Evolutionary conservation across 1,140 invertebrate genomes (phyloP), one percentile per base, ranked within the genome.

Genomic region (Ladona fulva): DNA sequence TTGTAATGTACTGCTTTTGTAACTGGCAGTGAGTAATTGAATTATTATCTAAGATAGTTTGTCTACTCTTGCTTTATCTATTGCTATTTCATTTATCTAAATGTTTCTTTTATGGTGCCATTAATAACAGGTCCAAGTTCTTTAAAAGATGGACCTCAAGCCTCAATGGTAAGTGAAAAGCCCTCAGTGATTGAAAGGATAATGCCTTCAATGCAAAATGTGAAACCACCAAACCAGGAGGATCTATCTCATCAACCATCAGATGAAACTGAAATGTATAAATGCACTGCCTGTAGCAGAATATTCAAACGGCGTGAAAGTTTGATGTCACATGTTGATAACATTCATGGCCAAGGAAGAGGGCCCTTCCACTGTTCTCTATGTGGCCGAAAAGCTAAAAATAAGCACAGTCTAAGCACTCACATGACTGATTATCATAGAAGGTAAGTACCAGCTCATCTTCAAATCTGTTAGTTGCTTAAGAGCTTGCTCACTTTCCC

Each of bases 381-480:
- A 42, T 81, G 81, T 79, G 78, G 78, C 78, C 81, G 81, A 76
- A 75, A 81, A 29, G 78, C 79, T 75, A 81, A 81, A 77, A 81
- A 80, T 80, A 76, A 79, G 78, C 79, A 80, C 79, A 80, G 81
- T 78, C 78, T 81, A 22, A 78, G 77, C 66, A 79, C 79, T 73
- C 81, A 81, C 77, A 78, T 81, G 76, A 76, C 79, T 79, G 79
- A 80, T 66, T 66, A 66, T 66, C 52, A 66, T 66, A 66, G 52
- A 66, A 66, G 52, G 52, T 66, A 66, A 66, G 52, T 5, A 8
- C 8, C 29, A 37, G n/a, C n/a, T n/a, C n/a, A n/a, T n/a, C n/a
- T n/a, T n/a, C n/a, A n/a, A n/a, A n/a, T n/a, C n/a, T n/a, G n/a
- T n/a, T n/a, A n/a, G n/a, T n/a, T n/a, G n/a, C n/a, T n/a, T n/a